Percentiles rank a stretch among this genome's conserved stretches.
Conservation (phyloP, 2,888 invertebrate genomes). For the Thalpophila matura region DNA sequence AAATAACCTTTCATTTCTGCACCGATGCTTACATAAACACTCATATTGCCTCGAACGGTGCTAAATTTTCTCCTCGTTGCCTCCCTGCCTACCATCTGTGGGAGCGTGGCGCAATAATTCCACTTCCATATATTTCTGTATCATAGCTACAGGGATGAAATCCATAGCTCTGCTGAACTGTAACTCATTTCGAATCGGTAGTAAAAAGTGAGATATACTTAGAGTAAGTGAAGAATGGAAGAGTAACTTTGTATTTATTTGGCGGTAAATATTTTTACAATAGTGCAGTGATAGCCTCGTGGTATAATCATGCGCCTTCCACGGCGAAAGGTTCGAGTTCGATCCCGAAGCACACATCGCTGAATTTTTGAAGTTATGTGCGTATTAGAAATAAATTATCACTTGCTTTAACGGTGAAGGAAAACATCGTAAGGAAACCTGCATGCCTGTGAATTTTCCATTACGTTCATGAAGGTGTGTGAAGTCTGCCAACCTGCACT, state of each 20-base stretch:
- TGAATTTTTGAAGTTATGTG: too few species aligned
- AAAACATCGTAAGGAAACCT: too few species aligned
- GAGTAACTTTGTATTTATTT: background rate
- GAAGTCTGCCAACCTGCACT: too few species aligned
- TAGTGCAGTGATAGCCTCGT: background rate
- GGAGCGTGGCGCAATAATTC: conserved; percentile 46
- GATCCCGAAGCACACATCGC: too few species aligned
- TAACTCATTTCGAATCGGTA: conserved; percentile 68
- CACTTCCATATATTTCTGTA: conserved; percentile 56
- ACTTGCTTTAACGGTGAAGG: too few species aligned
- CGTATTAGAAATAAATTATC: too few species aligned
- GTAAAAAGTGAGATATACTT: conserved; percentile 60
- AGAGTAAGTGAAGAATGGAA: conserved; percentile 34
- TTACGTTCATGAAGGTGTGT: too few species aligned
- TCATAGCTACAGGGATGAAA: conserved; percentile 62
- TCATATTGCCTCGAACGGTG: background rate
- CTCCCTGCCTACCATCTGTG: conserved; percentile 26
- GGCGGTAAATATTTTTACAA: conserved; percentile 8
- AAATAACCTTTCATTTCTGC: background rate
- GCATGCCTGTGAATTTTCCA: too few species aligned
- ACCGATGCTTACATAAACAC: background rate
- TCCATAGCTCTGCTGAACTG: conserved; percentile 65
- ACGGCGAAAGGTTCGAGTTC: too few species aligned
- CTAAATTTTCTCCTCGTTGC: conserved; percentile 18
- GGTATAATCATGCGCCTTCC: too few species aligned